Base-by-base conservation (phyloP, 2,888 invertebrate genomes). In the Heliconius sara region DNA sequence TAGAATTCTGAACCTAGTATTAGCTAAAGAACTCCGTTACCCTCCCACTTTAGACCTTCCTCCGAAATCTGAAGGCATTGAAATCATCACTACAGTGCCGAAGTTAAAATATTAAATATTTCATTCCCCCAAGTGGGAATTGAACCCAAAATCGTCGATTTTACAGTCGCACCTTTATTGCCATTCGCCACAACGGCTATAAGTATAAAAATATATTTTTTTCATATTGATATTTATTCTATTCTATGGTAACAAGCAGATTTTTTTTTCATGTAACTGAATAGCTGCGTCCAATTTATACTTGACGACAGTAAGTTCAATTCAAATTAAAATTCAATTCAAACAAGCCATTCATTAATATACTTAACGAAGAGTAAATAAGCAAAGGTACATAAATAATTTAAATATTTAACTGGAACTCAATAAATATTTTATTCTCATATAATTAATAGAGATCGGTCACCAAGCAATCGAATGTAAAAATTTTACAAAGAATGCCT, bases 401-500 rank as follows among this genome's bases (percentile, higher is more conserved):
- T 60, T 34, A n/a, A 73, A 73, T 34, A 34, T n/a, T n/a, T 60
- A 34, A 73, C 22, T 34, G 34, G 30, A 60, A 72, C 30, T 71
- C 9, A 19, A n/a, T 30, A 9, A 60, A 60, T 30, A 57, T 72
- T n/a, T 6, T 34, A 30, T 60, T 60, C 22, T 60, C 30, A 22
- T 19, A 30, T 75, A 75, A 80, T 81, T 78, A 80, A 81, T 72
- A 60, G 30, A 79, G 74, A 78, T 81, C 78, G 73, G 76, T 81
- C 79, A 81, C 65, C 72, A 70, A 74, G 68, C 76, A 57, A 68
- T 66, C 77, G 60, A 75, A 34, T 4, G 5, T 22, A 13, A 34
- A 65, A 43, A 65, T n/a, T 60, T 22, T 34, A 60, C 71, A 43
- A 77, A 81, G 75, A 74, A 70, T 43, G 43, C 63, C 25, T n/a